Conservation (phyloP, 2,888 invertebrate species). For the Quadroppia sp. region DNA sequence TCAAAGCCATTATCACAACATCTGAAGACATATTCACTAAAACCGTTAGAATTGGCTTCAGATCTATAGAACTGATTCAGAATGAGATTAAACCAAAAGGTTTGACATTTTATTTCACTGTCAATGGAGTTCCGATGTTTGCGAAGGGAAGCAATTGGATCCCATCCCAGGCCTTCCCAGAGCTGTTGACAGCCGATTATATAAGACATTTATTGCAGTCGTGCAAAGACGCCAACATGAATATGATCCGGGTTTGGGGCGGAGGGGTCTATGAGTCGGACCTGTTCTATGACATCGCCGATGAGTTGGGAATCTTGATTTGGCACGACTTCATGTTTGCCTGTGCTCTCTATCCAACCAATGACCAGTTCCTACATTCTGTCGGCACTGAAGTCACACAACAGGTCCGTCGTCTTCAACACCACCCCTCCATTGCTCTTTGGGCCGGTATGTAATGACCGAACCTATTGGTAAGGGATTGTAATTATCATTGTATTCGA, state of each 20-base stretch:
- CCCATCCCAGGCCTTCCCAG: constrained; percentile 78
- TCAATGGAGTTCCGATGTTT: constrained; percentile 82
- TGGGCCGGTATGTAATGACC: constrained; percentile 62
- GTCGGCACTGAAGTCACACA: constrained; percentile 72
- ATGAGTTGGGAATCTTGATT: constrained; percentile 81
- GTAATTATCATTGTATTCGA: background rate
- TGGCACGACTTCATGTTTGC: constrained; percentile 99
- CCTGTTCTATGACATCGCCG: constrained; percentile 78
- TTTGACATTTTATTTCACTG: constrained; percentile 71
- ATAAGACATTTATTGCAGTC: constrained; percentile 65
- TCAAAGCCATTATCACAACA: constrained; percentile 13
- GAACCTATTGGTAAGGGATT: no score
- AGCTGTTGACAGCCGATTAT: constrained; percentile 60
- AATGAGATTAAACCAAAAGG: constrained; percentile 54
- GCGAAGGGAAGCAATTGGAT: constrained; percentile 94
- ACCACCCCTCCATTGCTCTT: constrained; percentile 78
- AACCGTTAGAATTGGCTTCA: constrained; percentile 70
- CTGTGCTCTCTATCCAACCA: constrained; percentile 85
- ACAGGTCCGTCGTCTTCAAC: constrained; percentile 73
- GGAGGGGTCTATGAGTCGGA: constrained; percentile 94
- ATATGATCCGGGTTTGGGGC: constrained; percentile 95
- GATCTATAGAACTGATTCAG: constrained; percentile 77
- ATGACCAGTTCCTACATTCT: constrained; percentile 65
- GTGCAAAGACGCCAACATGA: constrained; percentile 75
- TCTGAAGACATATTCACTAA: constrained; percentile 52